phyloP scores from a whole-genome alignment of 2,113 vertebrate genomes.

The Sapajus apella region DNA sequence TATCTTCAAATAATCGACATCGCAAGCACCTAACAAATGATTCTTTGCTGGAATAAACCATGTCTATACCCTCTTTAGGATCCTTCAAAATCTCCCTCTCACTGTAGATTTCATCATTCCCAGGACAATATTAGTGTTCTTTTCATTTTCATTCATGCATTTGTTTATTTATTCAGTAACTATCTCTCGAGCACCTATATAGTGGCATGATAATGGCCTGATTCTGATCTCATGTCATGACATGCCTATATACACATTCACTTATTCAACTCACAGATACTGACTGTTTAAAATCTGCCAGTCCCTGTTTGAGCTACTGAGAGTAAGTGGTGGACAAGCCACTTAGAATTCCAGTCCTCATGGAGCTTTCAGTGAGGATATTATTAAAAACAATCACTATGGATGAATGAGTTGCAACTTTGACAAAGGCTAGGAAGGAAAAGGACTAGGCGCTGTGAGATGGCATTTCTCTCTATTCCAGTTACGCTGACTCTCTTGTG shows the following conservation, averaged over 20 bases:
- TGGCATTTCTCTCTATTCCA: background rate
- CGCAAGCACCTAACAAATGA: background rate
- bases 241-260: background rate
- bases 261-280: background rate
- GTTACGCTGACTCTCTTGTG: too few species aligned
- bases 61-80: background rate
- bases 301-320: background rate
- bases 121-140: background rate
- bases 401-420: background rate
- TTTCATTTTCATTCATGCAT: background rate
- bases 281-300: background rate
- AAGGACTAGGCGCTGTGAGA: background rate
- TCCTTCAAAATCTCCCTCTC: background rate
- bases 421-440: background rate
- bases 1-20: background rate
- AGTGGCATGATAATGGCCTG: background rate
- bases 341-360: background rate
- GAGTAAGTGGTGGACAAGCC: background rate
- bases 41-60: background rate
- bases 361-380: background rate
- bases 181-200: background rate
- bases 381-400: background rate
- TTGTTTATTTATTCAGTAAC: background rate
- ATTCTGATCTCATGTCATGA: background rate
- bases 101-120: background rate